Evolutionary conservation across 2,888 invertebrate genomes (phyloP), one percentile per base, ranked within the genome.

Genomic region (Drosophila meridionalis): DNA sequence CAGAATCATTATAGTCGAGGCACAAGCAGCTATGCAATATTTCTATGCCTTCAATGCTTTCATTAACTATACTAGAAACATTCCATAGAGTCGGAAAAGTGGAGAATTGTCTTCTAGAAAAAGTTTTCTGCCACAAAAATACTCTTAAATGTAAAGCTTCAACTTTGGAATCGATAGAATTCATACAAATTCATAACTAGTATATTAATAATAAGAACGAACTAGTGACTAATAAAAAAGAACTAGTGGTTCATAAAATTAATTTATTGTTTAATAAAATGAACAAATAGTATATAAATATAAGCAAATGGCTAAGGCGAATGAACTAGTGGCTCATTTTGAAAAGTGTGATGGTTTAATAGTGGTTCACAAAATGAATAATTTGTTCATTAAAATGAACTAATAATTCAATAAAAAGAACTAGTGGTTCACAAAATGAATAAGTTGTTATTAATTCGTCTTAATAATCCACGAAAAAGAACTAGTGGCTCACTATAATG

Each of bases 1-100:
- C 74, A n/a, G 42, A 56, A 20, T 63, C 62, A 77, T 59, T 66
- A 26, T 52, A 14, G 45, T 43, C 34, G 32, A 43, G 8, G 20
- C 32, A 11, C 11, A 28, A 38, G 11, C 12, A 7, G 42, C 7
- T 7, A 48, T 28, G 34, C 47, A 28, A 34, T 50, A 50, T 36
- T 42, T 42, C 20, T 40, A 5, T 8, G 11, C 38, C 20, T 26
- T 52, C 26, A 42, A 32, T 26, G 1, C 34, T 14, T 12, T 26
- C 14, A 26, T 52, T 53, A 55, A 38, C 38, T 14, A 11, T 11
- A 7, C 3, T 1, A 52, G 11, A n/a, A 20, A n/a, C n/a, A 42
- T 34, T 6, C 3, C 32, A 52, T 20, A 3, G 6, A 34, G 34
- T 34, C 20, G 3, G 11, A 6, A 11, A n/a, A 20, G n/a, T 9